These are phyloP conservation scores for Alexandromys fortis DNA, from an alignment of 2,113 vertebrate species.

Conservation along the genomic window DNA sequence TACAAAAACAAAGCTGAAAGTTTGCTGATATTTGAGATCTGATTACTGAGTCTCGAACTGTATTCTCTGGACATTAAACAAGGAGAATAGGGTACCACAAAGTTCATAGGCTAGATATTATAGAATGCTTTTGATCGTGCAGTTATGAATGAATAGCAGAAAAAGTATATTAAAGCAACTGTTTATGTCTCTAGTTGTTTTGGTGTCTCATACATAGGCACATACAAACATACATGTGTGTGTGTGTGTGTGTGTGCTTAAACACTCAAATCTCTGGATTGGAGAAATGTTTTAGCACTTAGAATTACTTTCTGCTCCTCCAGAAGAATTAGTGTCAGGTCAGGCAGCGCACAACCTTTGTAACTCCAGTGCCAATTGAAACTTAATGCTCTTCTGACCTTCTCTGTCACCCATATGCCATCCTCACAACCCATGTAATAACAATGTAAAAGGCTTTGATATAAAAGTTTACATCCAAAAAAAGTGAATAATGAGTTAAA, in stretches of 20 bases:
- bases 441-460: neutral
- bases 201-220: neutral
- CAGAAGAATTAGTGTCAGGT: neutral
- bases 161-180: rapidly evolving
- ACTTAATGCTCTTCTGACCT: neutral
- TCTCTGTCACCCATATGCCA: neutral
- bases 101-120: neutral
- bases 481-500: too few relatives aligned
- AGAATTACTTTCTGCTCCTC: neutral
- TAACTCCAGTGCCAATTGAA: neutral
- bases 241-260: too few relatives aligned
- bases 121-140: neutral
- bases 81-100: neutral
- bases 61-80: neutral
- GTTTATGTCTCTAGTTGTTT: neutral
- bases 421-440: neutral
- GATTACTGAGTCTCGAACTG: neutral
- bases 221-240: too few relatives aligned
- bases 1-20: neutral
- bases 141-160: neutral
- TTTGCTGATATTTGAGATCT: neutral
- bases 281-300: neutral
- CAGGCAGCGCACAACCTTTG: neutral
- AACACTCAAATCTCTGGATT: neutral
- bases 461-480: neutral